Evolutionary conservation across 2,797 vertebrate genomes (phyloP), one percentile per base, ranked within the genome.

Genomic region (Trematocara caparti): DNA sequence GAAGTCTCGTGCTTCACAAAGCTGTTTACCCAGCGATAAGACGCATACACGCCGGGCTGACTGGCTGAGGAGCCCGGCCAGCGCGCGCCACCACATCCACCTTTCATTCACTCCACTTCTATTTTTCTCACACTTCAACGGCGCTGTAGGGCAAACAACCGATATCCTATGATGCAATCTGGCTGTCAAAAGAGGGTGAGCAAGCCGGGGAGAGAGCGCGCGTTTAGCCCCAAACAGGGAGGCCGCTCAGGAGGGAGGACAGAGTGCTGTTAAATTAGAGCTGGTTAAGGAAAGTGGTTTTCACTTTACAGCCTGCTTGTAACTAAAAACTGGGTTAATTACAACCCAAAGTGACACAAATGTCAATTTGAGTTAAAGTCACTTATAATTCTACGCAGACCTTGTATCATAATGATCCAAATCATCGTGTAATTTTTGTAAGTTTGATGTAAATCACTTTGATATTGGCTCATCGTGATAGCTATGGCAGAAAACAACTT

Each of bases 81-180:
- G 55, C 14, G 62, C 48, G 48, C 43, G 32, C 7, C 43, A 14
- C 64, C 69, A 55, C 53, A 69, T 74, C 62, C 64, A 78, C 76
- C 72, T 62, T 49, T 48, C 81, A 51, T 48, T 76, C 75, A 73
- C 45, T 47, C 13, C 4, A 3, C 5, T 17, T 27, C 74, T 43
- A 10, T 75, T 80, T 80, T 71, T 79, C 62, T 38, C 55, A 8
- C 53, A 79, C 74, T 53, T 48, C 62, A 43, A 34, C 43, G 13
- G 71, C 43, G 74, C 87, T 80, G 74, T 76, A 15, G 59, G 87
- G 79, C 73, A 72, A 81, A 84, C 76, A 81, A 14, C 59, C 66
- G 27, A 85, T 76, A 69, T 77, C 75, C 66, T 78, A 53, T 79
- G 89, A 89, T 83, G 84, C 88, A 85, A 81, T 55, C 83, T 82